Evolutionary conservation across 2,888 invertebrate species (phyloP), one percentile per base, ranked within the genome.

Genomic region (Drosophila birchii): DNA sequence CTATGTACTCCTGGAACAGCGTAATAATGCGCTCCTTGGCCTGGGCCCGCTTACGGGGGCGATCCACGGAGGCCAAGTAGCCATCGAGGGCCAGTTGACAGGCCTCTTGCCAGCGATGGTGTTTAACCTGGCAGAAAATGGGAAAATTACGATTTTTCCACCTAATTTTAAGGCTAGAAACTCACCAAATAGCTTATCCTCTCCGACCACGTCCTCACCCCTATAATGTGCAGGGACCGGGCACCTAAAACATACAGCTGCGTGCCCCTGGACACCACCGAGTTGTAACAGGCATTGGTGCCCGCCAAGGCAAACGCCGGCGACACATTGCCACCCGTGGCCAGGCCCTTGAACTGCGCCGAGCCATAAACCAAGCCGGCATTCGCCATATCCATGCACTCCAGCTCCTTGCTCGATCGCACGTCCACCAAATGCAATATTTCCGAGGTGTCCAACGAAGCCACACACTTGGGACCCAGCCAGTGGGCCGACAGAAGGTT

Each of bases 281-380:
- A 95, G 90, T 96, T 95, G 90, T 96, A 96, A 88, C 96, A 96
- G 0, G 95, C 95, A 81, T 94, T 94, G 6, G 93, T 93, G 0
- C 95, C 95, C 0, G 94, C 95, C 59, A 93, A 90, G 44, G 94
- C 93, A 91, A 95, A 93, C 0, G 95, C 95, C 5, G 93, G 94
- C 72, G 96, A 94, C 80, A 96, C 99, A 90, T 98, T 98, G 0
- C 99, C 98, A 8, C 99, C 99, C 0, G 99, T 99, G 73, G 98
- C 98, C 44, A 98, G 93, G 0, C 97, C 99, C 93, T 98, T 95
- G 86, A 96, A 96, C 90, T 92, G 97, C 47, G 97, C 96, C 38
- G 97, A 97, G 49, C 96, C 96, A 89, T 97, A 98, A 0, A 97
- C 96, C 44, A 98, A 94, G 44, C 96, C 95, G 18, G 97, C 96